Percentiles rank a stretch among this genome's conserved stretches.
Evolutionary conservation across 2,888 invertebrate genomes (phyloP).

Genomic region (Papilio elwesi): DNA sequence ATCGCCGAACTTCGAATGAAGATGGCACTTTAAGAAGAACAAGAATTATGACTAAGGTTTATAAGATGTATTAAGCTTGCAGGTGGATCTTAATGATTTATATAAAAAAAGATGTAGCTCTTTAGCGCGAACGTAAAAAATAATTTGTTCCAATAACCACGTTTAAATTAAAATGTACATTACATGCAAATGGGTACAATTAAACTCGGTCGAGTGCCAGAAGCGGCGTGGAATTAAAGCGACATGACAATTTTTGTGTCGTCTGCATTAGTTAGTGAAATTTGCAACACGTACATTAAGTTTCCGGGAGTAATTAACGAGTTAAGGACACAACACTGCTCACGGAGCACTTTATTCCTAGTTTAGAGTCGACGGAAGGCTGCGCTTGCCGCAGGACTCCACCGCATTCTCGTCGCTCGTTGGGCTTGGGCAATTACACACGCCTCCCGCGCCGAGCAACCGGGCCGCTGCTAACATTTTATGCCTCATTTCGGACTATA

Average conservation of each 20-base stretch:
- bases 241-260: conserved; percentile 44
- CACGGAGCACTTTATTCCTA: conserved; percentile 74
- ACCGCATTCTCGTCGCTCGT: conserved; percentile 79
- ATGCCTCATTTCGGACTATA: conserved; percentile 79
- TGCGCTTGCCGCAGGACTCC: conserved; percentile 70
- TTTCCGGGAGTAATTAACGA: conserved; percentile 75
- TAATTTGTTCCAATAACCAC: conserved; percentile 44
- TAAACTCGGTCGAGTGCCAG: conserved; percentile 41
- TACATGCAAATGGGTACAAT: conserved; percentile 39
- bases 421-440: conserved; percentile 80
- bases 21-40: too few relatives aligned
- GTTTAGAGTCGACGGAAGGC: conserved; percentile 68
- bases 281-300: conserved; percentile 68
- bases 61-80: background rate
- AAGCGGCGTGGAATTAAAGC: conserved; percentile 35
- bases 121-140: conserved; percentile 46
- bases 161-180: conserved; percentile 45
- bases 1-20: too few relatives aligned
- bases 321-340: conserved; percentile 63
- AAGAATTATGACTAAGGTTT: too few relatives aligned
- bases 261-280: conserved; percentile 49
- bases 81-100: conserved; percentile 40
- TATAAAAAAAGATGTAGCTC: conserved; percentile 50
- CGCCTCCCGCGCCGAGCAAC: conserved; percentile 69
- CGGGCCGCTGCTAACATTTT: conserved; percentile 77